Evolutionary conservation across 2,113 vertebrate genomes (phyloP), one percentile per base, ranked within the genome.

Genomic region (Lota lota): DNA sequence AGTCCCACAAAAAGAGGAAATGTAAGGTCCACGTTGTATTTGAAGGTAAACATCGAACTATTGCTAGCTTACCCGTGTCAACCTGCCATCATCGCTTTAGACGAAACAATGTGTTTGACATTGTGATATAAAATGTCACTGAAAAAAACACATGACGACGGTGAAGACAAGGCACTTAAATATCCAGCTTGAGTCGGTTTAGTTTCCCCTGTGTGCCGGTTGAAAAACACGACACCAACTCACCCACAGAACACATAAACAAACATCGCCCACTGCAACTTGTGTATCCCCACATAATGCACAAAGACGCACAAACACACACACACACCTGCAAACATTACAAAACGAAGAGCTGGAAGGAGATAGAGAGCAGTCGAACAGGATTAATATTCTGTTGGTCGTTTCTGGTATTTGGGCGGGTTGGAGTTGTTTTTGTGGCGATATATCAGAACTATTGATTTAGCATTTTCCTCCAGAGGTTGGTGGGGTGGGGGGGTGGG

Each of bases 391-490:
- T 91, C 90, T 74, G 69, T 62, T 81, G 79, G 80, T 75, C 64
- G 76, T 74, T 76, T 82, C 73, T 91, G 88, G 87, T 91, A 92
- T 91, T 91, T 91, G 74, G 82, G 60, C 85, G 71, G 85, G 64
- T 72, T 71, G 70, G 83, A 84, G 53, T 70, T 79, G 67, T 83
- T 89, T 76, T 88, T 87, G 78, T 81, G 70, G 83, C 66, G 78
- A 86, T 84, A 75, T 87, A 87, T 86, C 83, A 88, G 79, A 83
- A 69, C 33, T 89, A 92, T 91, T 79, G 90, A 92, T 91, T 92
- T 91, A 89, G 82, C 90, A 88, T 91, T 91, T 91, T 84, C 84
- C 28, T 87, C 69, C 60, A 74, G 86, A 84, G 87, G 83, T 83
- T 67, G 61, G 73, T 10, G 57, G 28, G 68, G 61, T 76, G 83